phyloP scores from a whole-genome alignment of 2,888 invertebrate genomes.

The Dryocosmus kuriphilus region DNA sequence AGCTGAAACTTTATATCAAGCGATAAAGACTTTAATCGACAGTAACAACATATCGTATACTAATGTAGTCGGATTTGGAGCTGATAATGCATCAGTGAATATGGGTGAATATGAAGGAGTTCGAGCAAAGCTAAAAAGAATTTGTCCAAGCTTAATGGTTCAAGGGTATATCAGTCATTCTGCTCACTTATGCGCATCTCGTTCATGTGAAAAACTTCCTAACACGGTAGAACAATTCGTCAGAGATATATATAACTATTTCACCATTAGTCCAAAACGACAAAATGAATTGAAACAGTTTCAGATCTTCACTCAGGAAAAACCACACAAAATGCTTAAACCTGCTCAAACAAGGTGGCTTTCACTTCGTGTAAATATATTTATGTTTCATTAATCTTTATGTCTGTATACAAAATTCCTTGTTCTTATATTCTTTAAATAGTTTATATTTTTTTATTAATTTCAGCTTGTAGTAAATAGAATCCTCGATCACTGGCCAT shows the following conservation, averaged over 20 bases:
- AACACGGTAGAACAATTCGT: conserved; percentile 48
- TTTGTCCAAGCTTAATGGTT: conserved; percentile 46
- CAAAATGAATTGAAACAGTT: neutral
- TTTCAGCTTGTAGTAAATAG: conserved; percentile 40
- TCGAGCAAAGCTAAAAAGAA: conserved; percentile 41
- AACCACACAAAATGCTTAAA: neutral
- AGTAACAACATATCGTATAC: conserved; percentile 44
- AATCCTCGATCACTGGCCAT: too few relatives aligned
- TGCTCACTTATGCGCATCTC: conserved; percentile 51
- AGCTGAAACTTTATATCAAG: conserved; percentile 43
- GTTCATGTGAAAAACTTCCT: conserved; percentile 46
- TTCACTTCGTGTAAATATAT: too few relatives aligned
- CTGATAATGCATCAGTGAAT: conserved; percentile 48
- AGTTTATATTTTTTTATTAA: neutral
- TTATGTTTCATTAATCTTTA: too few relatives aligned
- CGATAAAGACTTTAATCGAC: conserved; percentile 41
- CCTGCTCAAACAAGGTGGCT: too few relatives aligned
- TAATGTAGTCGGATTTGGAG: conserved; percentile 49
- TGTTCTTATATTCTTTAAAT: conserved; percentile 2
- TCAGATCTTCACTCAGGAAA: neutral
- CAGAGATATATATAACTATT: conserved; percentile 48
- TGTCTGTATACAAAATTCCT: neutral
- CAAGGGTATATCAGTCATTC: conserved; percentile 49
- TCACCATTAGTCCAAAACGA: conserved; percentile 47
- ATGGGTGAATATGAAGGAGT: conserved; percentile 49